phyloP scores from a whole-genome alignment of 2,888 invertebrate genomes.

The Brachylomia viminalis region DNA sequence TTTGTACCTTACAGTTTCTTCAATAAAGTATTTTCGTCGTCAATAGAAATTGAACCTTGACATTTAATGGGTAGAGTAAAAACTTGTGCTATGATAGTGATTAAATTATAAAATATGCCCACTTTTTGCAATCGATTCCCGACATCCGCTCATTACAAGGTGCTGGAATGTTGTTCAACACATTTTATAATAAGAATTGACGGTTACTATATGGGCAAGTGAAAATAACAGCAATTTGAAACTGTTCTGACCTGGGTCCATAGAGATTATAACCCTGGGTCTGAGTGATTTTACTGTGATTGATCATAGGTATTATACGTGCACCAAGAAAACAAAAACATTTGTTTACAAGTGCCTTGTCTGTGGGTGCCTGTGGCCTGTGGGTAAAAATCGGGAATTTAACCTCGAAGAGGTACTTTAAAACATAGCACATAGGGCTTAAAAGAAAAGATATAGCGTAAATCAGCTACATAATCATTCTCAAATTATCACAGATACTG shows the following conservation, averaged over 20 bases:
- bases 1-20: slow-evolving; percentile 76
- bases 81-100: slow-evolving; percentile 60
- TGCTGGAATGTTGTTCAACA: slow-evolving; percentile 87
- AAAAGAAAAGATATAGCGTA: not conserved
- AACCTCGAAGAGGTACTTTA: slow-evolving; percentile 4
- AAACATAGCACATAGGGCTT: not conserved
- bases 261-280: no score
- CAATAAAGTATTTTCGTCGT: slow-evolving; percentile 67
- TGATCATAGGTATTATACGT: slow-evolving; percentile 59
- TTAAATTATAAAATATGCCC: slow-evolving; percentile 84
- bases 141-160: slow-evolving; percentile 89
- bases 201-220: slow-evolving; percentile 75
- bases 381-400: not conserved
- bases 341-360: slow-evolving; percentile 48
- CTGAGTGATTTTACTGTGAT: slow-evolving; percentile 63
- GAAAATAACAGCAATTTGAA: slow-evolving; percentile 76
- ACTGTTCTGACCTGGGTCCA: slow-evolving; percentile 56
- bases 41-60: slow-evolving; percentile 72
- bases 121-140: slow-evolving; percentile 88
- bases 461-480: not conserved
- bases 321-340: slow-evolving; percentile 28
- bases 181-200: slow-evolving; percentile 84
- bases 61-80: slow-evolving; percentile 64
- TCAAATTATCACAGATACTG: not conserved
- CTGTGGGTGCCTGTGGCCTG: slow-evolving; percentile 5